Evolutionary conservation across 2,113 vertebrate species (phyloP).

Genomic region (Macroglossus sobrinus): DNA sequence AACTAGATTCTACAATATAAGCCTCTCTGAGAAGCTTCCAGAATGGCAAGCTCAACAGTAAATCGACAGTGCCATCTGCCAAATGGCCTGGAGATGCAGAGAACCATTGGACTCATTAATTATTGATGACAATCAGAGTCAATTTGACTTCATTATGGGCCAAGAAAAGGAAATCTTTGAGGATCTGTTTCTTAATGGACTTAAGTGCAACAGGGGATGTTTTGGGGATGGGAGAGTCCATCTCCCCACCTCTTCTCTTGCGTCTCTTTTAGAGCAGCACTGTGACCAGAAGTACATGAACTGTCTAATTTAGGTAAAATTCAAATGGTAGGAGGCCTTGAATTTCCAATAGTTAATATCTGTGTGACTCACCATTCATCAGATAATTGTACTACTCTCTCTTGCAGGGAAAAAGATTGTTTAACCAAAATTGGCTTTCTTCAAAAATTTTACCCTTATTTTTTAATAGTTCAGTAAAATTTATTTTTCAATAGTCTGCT

Average conservation of each 20-base stretch:
- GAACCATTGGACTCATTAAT: slow-evolving; percentile 61
- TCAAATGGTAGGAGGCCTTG: not conserved
- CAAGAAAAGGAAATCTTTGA: slow-evolving; percentile 71
- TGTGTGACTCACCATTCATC: not conserved
- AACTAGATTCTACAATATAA: slow-evolving; percentile 58
- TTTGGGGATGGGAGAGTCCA: not conserved
- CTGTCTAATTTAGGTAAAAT: slow-evolving; percentile 50
- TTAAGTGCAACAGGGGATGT: not conserved
- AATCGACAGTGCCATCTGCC: slow-evolving; percentile 71
- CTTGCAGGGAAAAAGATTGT: not conserved
- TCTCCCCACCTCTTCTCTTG: not conserved
- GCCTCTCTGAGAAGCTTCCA: slow-evolving; percentile 69
- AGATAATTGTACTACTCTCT: not conserved
- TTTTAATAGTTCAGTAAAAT: too few relatives aligned
- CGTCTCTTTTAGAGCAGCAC: slow-evolving; percentile 35
- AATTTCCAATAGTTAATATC: slow-evolving; percentile 21
- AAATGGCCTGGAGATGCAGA: slow-evolving; percentile 69
- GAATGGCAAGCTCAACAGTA: slow-evolving; percentile 59
- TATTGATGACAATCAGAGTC: slow-evolving; percentile 73
- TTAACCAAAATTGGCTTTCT: not conserved
- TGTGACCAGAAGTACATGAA: slow-evolving; percentile 25
- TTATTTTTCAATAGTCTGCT: too few relatives aligned
- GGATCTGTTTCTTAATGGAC: slow-evolving; percentile 66
- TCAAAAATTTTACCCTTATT: not conserved
- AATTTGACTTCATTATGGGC: slow-evolving; percentile 72